Base-by-base conservation (phyloP, 2,797 vertebrate species). In the Coilia nasus region DNA sequence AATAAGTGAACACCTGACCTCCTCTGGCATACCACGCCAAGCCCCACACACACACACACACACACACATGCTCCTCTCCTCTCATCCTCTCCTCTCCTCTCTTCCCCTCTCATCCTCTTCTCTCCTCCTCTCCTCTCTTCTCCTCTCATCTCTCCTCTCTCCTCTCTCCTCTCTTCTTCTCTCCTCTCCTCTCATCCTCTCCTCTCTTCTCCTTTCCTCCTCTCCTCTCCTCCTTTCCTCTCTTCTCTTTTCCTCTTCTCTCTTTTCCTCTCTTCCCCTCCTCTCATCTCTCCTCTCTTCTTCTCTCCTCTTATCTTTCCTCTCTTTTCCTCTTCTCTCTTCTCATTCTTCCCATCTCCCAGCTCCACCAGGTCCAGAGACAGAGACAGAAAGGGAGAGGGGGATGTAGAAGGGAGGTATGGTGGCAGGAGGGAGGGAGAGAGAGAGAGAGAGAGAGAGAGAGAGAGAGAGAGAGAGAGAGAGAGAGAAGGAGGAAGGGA, bases 181-280 rank as follows among this genome's bases (percentile, higher is more conserved):
- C 64, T 35, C 54, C n/a, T n/a, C n/a, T 59, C 57, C 60, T 84
- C 82, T 82, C 46, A 82, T 82, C 59, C 83, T 54, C 83, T 59
- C 57, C 12, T 84, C n/a, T n/a, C n/a, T n/a, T n/a, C n/a, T n/a
- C n/a, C n/a, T n/a, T n/a, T n/a, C n/a, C 25, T 67, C 62, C 62
- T 28, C n/a, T 64, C 6, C 60, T 23, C 60, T 64, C 54, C 54
- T 56, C 12, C n/a, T n/a, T n/a, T n/a, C n/a, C n/a, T n/a, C n/a
- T n/a, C n/a, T n/a, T n/a, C n/a, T n/a, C n/a, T n/a, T n/a, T n/a
- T n/a, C n/a, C 81, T 71, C 78, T 78, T 81, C 81, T n/a, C 41
- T 80, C 15, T 0, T 10, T n/a, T 75, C 67, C 81, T 85, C 83
- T 64, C 81, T 84, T 87, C 82, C 54, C 82, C 62, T 62, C 82